A percentile compares a stretch with the other conserved stretches of the same genome.
Evolutionary conservation across 2,113 vertebrate genomes (phyloP).

Genomic region (Nestor notabilis): DNA sequence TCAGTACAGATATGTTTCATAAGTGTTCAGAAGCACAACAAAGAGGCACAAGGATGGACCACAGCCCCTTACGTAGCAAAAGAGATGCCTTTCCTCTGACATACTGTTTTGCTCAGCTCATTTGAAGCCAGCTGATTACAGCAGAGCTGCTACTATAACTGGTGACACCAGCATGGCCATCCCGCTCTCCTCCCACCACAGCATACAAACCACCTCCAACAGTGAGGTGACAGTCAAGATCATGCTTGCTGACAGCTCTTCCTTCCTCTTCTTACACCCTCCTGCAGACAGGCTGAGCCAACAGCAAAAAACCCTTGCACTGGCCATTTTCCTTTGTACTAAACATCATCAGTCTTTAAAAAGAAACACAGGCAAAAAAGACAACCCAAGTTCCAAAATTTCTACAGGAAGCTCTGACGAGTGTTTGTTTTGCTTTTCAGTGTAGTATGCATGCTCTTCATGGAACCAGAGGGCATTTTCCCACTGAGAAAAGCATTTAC

Average conservation of each 20-base stretch:
- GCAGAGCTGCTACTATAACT: neutral
- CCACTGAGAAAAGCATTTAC: neutral
- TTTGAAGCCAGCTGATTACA: neutral
- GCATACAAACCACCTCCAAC: neutral
- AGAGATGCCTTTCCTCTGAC: neutral
- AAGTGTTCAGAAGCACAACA: neutral
- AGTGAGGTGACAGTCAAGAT: rapidly evolving
- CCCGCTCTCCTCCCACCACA: neutral
- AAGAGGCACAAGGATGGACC: neutral
- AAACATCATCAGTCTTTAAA: neutral
- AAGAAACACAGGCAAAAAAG: neutral
- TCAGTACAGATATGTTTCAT: neutral
- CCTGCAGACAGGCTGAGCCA: rapidly evolving
- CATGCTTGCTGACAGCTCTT: neutral
- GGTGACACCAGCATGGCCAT: rapidly evolving
- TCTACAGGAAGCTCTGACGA: neutral
- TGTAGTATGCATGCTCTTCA: neutral
- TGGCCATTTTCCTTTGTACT: neutral
- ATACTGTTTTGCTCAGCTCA: neutral
- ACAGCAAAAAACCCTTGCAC: neutral
- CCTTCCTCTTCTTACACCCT: neutral
- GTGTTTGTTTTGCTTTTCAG: conserved; percentile 6
- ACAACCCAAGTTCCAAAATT: neutral
- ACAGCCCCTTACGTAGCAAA: neutral
- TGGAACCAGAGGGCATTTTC: conserved; percentile 26